Conservation (phyloP, 2,888 invertebrate species). For the Caenorhabditis macrosperma region DNA sequence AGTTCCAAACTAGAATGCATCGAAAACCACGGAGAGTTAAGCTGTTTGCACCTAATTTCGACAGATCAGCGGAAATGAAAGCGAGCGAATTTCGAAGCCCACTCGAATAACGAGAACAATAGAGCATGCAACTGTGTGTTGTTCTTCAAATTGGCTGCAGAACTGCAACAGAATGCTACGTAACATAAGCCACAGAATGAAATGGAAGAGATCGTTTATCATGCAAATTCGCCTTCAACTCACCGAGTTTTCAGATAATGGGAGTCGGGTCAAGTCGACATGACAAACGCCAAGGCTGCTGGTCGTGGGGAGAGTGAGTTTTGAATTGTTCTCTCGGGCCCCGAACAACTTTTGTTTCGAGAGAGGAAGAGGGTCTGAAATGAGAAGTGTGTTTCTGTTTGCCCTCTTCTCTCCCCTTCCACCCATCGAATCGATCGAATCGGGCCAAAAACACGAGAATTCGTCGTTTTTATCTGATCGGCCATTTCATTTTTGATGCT, state of each 20-base stretch:
- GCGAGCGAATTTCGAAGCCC: no score
- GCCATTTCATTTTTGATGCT: not conserved
- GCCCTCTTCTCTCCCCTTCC: not conserved
- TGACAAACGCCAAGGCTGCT: conserved; percentile 56
- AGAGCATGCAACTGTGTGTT: no score
- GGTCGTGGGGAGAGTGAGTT: conserved; percentile 54
- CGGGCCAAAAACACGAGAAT: not conserved
- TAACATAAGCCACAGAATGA: no score
- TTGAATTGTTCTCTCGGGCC: not conserved
- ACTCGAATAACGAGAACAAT: no score
- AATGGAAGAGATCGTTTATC: not conserved
- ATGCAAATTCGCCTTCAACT: not conserved
- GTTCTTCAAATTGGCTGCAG: no score
- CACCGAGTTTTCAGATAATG: conserved; percentile 32
- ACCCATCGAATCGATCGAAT: conserved; percentile 12
- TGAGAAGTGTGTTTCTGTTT: conserved; percentile 9
- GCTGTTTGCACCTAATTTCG: not conserved
- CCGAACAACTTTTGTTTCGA: not conserved
- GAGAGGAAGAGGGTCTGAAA: not conserved
- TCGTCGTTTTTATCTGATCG: conserved; percentile 3
- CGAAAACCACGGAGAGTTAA: not conserved
- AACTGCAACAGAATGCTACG: no score
- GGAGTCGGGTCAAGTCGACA: conserved; percentile 55
- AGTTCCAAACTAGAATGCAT: not conserved
- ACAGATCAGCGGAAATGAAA: no score